A percentile compares a stretch with the other conserved stretches of the same genome.
These are phyloP conservation scores for Apotomis capreana DNA, from an alignment of 2,888 invertebrate genomes.

Conservation along the genomic window DNA sequence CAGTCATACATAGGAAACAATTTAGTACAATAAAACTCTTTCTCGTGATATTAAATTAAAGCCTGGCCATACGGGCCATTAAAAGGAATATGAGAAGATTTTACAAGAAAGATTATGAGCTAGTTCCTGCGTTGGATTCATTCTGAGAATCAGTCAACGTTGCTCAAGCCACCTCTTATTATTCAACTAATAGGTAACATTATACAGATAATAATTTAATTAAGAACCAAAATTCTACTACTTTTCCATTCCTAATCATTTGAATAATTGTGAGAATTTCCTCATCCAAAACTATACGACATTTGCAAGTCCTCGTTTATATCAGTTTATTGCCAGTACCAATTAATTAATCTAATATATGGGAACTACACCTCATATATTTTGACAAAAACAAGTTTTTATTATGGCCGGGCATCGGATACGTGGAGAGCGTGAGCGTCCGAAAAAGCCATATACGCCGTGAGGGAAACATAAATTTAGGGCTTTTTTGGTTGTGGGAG, in stretches of 20 bases:
- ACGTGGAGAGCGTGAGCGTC: conserved; percentile 23
- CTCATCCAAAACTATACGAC: conserved; percentile 26
- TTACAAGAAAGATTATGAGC: conserved; percentile 33
- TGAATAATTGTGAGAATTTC: background rate
- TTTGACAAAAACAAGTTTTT: conserved; percentile 38
- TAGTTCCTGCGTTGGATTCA: conserved; percentile 46
- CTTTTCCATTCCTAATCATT: conserved; percentile 21
- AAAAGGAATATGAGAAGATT: conserved; percentile 38
- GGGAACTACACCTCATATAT: conserved; percentile 36
- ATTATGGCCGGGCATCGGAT: conserved; percentile 33
- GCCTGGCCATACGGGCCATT: conserved; percentile 27
- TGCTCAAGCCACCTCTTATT: conserved; percentile 42
- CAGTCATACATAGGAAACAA: conserved; percentile 13
- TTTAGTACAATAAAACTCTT: conserved; percentile 21
- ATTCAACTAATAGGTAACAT: conserved; percentile 24
- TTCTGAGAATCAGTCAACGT: conserved; percentile 50
- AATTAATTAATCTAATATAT: conserved; percentile 42
- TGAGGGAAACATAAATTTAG: conserved; percentile 41
- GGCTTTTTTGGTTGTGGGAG: conserved; percentile 48
- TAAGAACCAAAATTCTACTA: background rate
- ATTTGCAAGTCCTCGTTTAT: conserved; percentile 35
- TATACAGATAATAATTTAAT: conserved; percentile 26
- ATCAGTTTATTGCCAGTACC: conserved; percentile 30
- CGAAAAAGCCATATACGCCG: conserved; percentile 22
- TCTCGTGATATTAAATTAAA: conserved; percentile 13